Evolutionary conservation across 2,113 vertebrate species (phyloP).

Genomic region (Naja naja): DNA sequence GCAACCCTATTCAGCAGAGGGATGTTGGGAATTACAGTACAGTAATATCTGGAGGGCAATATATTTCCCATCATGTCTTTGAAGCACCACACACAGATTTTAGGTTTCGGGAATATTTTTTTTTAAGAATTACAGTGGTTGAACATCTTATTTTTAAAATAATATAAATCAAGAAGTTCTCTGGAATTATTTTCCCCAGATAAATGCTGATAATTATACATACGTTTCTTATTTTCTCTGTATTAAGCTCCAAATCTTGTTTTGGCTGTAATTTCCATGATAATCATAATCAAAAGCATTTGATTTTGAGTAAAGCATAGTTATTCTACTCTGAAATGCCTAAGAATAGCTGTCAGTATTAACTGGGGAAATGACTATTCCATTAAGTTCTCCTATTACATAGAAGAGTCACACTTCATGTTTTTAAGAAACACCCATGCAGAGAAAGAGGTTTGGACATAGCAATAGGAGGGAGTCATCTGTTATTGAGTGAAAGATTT

Average conservation of each 20-base stretch:
- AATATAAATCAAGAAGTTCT: conserved; percentile 51
- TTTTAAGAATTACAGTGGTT: background rate
- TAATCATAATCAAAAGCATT: background rate
- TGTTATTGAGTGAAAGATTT: background rate
- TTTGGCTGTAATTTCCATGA: background rate
- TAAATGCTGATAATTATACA: conserved; percentile 46
- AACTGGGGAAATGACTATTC: conserved; percentile 8
- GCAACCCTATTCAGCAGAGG: background rate
- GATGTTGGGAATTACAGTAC: background rate
- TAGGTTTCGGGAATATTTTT: too few species aligned
- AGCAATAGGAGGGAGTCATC: background rate
- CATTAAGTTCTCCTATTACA: conserved; percentile 37
- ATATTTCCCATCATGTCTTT: background rate
- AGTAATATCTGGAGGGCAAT: background rate
- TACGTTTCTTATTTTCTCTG: conserved; percentile 57
- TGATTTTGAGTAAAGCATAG: background rate
- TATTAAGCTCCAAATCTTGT: conserved; percentile 38
- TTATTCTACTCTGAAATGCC: conserved; percentile 39
- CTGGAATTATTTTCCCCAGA: background rate
- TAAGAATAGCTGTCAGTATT: conserved; percentile 28
- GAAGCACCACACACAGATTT: background rate
- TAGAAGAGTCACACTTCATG: conserved; percentile 48
- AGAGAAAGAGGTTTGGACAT: conserved; percentile 4
- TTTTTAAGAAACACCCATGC: conserved; percentile 48
- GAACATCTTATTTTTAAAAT: background rate